Conservation (phyloP, 1,140 invertebrate species). For the Cydia fagiglandana region DNA sequence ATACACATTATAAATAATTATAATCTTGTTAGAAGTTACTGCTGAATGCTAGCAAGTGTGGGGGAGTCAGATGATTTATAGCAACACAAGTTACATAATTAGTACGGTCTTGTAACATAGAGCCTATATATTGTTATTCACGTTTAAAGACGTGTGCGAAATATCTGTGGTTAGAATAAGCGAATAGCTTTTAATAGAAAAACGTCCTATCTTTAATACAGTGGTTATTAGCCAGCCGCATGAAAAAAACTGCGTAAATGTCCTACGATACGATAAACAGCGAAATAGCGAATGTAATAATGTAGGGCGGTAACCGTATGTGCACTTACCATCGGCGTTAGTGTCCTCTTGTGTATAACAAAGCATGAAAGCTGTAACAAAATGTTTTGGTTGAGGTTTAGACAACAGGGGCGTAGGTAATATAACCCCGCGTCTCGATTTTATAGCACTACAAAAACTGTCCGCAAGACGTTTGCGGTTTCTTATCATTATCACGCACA, state of each 20-base stretch:
- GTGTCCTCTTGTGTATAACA: slow-evolving; percentile 94
- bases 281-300: slow-evolving; percentile 63
- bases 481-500: background rate
- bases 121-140: slow-evolving; percentile 28
- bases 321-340: slow-evolving; percentile 90
- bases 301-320: slow-evolving; percentile 41
- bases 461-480: background rate
- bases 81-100: slow-evolving; percentile 30
- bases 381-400: slow-evolving; percentile 64
- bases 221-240: slow-evolving; percentile 66
- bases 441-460: background rate
- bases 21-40: slow-evolving; percentile 17
- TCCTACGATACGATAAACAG: slow-evolving; percentile 67
- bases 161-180: slow-evolving; percentile 61
- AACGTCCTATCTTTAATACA: slow-evolving; percentile 52
- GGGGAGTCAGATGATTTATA: slow-evolving; percentile 18
- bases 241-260: slow-evolving; percentile 64
- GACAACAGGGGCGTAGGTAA: background rate
- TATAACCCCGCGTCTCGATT: background rate
- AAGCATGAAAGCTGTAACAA: slow-evolving; percentile 93
- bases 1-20: slow-evolving; percentile 5
- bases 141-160: slow-evolving; percentile 23
- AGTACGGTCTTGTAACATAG: slow-evolving; percentile 31
- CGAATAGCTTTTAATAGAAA: slow-evolving; percentile 57
- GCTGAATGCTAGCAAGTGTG: slow-evolving; percentile 25